phyloP scores from a whole-genome alignment of 2,888 invertebrate species.

The Heliconius ethilla region DNA sequence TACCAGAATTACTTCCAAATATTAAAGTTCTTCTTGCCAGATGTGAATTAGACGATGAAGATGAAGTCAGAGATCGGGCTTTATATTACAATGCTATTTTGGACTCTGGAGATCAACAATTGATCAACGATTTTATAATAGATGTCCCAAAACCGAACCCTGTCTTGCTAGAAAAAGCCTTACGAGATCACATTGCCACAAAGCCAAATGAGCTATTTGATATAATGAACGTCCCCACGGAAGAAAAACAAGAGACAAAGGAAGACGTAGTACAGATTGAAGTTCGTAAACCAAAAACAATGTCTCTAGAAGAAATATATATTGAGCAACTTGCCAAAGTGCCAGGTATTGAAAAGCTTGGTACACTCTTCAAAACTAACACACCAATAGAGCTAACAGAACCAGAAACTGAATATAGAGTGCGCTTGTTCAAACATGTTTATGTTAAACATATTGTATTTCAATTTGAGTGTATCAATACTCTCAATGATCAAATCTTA shows the following conservation, averaged over 20 bases:
- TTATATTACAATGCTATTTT: conserved; percentile 96
- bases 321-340: conserved; percentile 90
- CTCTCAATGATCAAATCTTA: conserved; percentile 95
- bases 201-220: conserved; percentile 90
- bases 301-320: conserved; percentile 94
- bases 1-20: conserved; percentile 85
- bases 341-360: conserved; percentile 92
- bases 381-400: conserved; percentile 95
- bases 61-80: conserved; percentile 98
- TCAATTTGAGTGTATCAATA: conserved; percentile 98
- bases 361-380: conserved; percentile 94
- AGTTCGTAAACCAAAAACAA: conserved; percentile 91
- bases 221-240: conserved; percentile 90
- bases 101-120: conserved; percentile 84
- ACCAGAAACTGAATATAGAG: conserved; percentile 97
- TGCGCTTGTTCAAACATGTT: conserved; percentile 95
- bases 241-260: conserved; percentile 91
- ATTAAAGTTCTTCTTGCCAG: conserved; percentile 90
- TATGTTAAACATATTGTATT: conserved; percentile 93
- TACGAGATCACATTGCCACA: conserved; percentile 90
- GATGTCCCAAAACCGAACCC: conserved; percentile 91
- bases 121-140: conserved; percentile 89
- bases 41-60: conserved; percentile 97
- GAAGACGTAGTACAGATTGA: conserved; percentile 86
- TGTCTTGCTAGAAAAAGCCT: conserved; percentile 92